Conservation (phyloP, 2,797 vertebrate species). For the Malacoctenus gilli region DNA sequence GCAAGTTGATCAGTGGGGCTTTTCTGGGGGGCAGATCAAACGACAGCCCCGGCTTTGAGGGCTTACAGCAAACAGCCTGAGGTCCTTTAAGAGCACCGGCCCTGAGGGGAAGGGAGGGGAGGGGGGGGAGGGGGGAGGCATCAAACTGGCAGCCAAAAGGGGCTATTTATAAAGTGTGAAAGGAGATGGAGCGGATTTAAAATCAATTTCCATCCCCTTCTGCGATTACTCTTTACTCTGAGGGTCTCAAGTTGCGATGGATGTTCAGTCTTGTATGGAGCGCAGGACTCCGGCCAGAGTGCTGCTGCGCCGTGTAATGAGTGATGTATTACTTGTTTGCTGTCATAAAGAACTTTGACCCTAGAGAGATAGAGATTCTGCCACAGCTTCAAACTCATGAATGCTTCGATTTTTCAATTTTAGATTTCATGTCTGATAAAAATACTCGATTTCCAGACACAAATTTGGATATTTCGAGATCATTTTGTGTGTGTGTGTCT, state of each 20-base stretch:
- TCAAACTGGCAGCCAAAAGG: conserved; percentile 59
- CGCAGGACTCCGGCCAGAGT: conserved; percentile 10
- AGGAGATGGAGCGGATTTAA: conserved; percentile 66
- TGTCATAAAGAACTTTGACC: background rate
- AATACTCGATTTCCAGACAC: too few species aligned
- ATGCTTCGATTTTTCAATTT: too few species aligned
- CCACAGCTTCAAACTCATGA: background rate
- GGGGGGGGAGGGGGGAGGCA: conserved; percentile 44
- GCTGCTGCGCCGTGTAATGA: conserved; percentile 14
- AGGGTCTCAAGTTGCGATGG: conserved; percentile 46
- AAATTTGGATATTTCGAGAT: too few species aligned
- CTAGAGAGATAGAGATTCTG: conserved; percentile 3
- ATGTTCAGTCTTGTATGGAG: conserved; percentile 19
- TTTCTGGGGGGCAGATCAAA: conserved; percentile 72
- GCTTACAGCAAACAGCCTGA: conserved; percentile 64
- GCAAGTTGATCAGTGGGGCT: conserved; percentile 51
- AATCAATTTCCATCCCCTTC: conserved; percentile 70
- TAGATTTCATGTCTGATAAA: too few species aligned
- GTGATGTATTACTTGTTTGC: conserved; percentile 9
- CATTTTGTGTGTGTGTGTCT: too few species aligned
- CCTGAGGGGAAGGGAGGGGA: conserved; percentile 22
- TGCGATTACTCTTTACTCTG: conserved; percentile 44
- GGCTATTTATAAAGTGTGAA: conserved; percentile 77
- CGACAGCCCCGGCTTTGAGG: conserved; percentile 56
- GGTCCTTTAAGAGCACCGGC: conserved; percentile 63